Base-by-base conservation (phyloP, 35 echinoderm and acorn worm species). In the Anneissia japonica region DNA sequence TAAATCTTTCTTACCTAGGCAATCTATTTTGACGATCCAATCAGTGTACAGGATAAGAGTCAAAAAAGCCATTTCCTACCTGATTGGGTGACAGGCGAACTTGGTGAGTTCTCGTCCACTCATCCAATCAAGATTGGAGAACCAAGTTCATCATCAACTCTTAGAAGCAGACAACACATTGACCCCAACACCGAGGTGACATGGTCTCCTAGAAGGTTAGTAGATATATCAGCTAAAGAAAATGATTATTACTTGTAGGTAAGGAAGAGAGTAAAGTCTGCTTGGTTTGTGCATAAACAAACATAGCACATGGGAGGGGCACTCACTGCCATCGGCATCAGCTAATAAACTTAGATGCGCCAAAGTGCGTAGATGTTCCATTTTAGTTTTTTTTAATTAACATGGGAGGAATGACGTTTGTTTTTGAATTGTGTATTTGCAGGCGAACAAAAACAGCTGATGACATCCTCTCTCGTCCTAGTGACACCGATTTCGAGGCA, bases 1-100 rank as follows among this genome's bases (percentile, higher is more conserved):
- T n/a, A n/a, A n/a, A n/a, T n/a, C n/a, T n/a, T n/a, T n/a, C n/a
- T n/a, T n/a, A n/a, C n/a, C n/a, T n/a, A 97, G 90, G 81, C 84
- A 74, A 97, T 97, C 55, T 93, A 97, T 76, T 97, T 97, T 88
- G 90, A 97, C 80, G 94, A 93, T 75, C 88, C 91, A 86, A 74
- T 84, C 88, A 46, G 84, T 88, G 36, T 46, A 79, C 5, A 19
- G 72, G 35, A 3, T 37, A 30, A 73, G 84, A 87, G 78, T 75
- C 64, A 9, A 30, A 79, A 83, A 38, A 87, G 51, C 29, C 56
- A 80, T 32, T 86, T 84, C 16, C 87, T 84, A n/a, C 95, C 95
- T 36, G 85, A 88, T 38, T 98, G 95, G 95, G 92, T 98, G 4
- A 79, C 84, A 46, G 81, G 88, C 0, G 92, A 91, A 75, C 82